Conservation (phyloP, 2,113 vertebrate species). For the Speoplatyrhinus poulsoni region DNA sequence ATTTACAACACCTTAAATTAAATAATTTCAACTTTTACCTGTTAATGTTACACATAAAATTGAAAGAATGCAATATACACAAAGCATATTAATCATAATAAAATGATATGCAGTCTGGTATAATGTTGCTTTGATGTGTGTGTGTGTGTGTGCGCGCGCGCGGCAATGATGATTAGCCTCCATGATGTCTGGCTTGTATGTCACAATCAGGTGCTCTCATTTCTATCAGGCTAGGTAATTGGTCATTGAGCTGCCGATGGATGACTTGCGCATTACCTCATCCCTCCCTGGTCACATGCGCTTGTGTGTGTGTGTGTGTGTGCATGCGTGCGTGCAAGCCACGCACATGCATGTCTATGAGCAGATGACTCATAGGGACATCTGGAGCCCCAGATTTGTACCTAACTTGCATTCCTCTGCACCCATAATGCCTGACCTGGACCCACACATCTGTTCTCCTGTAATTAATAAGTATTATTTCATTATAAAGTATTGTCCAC, state of each 20-base stretch:
- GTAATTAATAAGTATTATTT: no score
- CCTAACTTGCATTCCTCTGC: not conserved
- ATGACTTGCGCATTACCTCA: slow-evolving; percentile 77
- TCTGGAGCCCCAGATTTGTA: slow-evolving; percentile 2
- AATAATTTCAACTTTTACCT: no score
- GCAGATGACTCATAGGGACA: slow-evolving; percentile 42
- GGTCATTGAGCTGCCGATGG: slow-evolving; percentile 50
- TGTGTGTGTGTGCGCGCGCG: not conserved
- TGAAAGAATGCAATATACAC: no score
- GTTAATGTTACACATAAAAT: no score
- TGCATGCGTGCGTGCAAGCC: not conserved
- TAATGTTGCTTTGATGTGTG: not conserved
- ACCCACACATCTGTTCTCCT: no score
- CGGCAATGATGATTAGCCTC: slow-evolving; percentile 41
- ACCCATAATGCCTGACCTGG: not conserved
- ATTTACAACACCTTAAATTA: no score
- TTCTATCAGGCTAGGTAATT: slow-evolving; percentile 67
- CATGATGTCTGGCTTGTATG: slow-evolving; percentile 44
- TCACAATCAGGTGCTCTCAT: slow-evolving; percentile 40
- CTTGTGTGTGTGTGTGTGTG: slow-evolving; percentile 2
- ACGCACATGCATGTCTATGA: slow-evolving; percentile 20
- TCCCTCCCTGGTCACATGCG: slow-evolving; percentile 20
- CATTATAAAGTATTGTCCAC: no score
- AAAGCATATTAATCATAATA: no score
- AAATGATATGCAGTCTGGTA: not conserved